Conservation (phyloP, 2,797 vertebrate species). For the Mormyrus hasselquistii region DNA sequence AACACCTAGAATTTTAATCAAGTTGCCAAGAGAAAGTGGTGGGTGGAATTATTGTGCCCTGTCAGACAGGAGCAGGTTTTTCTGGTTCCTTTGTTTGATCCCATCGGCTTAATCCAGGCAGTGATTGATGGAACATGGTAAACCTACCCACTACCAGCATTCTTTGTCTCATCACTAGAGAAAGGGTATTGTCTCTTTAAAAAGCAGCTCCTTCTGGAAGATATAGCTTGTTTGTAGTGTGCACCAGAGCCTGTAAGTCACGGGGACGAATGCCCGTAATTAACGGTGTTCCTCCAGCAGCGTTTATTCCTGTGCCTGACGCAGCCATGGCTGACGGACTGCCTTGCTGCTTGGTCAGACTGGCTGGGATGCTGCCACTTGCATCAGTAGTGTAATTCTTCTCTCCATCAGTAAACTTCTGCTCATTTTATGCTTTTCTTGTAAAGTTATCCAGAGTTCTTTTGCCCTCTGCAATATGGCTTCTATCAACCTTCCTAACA, state of each 20-base stretch:
- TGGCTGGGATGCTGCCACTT: not conserved
- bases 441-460: not conserved
- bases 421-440: not conserved
- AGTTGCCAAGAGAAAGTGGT: not conserved
- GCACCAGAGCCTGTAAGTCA: conserved; percentile 15
- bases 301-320: not conserved
- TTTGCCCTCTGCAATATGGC: not conserved
- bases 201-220: not conserved
- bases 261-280: not conserved
- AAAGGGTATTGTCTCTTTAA: not conserved
- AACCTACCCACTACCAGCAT: not conserved
- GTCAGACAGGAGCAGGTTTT: not conserved
- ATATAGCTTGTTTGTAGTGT: not conserved
- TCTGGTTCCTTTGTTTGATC: not conserved
- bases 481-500: not conserved
- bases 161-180: not conserved
- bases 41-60: not conserved
- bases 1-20: not conserved
- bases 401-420: not conserved
- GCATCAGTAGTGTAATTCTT: not conserved
- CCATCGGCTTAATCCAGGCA: not conserved
- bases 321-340: not conserved
- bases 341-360: not conserved
- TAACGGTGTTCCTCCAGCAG: not conserved
- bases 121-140: not conserved